phyloP scores from a whole-genome alignment of 2,797 vertebrate species.

The Poeciliopsis infans region DNA sequence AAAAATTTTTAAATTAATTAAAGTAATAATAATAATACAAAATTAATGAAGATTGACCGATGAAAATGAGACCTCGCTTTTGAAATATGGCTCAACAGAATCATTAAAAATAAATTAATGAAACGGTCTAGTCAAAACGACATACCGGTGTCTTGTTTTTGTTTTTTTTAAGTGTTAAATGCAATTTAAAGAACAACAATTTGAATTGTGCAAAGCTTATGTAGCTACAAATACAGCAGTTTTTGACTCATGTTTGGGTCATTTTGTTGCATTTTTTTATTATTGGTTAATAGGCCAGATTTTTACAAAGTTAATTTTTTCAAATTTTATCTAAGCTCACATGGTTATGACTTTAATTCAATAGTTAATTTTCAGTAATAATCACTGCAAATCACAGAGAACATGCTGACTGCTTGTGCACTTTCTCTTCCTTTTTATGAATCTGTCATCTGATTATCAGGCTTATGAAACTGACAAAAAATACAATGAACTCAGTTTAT shows the following conservation, averaged over 20 bases:
- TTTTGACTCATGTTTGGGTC: not conserved
- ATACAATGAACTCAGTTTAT: not conserved
- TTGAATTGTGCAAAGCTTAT: not conserved
- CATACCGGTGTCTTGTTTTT: not conserved
- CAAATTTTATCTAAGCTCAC: not conserved
- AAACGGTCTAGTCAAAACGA: not conserved
- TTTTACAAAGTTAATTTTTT: not conserved
- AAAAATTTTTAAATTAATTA: not conserved
- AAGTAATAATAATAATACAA: not conserved
- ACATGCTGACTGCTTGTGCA: slow-evolving; percentile 17
- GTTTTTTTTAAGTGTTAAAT: not conserved
- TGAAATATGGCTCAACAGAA: not conserved
- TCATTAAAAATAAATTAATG: not conserved
- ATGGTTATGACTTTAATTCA: not conserved
- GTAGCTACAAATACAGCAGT: not conserved
- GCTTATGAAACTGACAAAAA: slow-evolving; percentile 18
- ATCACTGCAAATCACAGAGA: slow-evolving; percentile 23
- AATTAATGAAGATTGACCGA: not conserved
- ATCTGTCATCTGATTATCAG: slow-evolving; percentile 46
- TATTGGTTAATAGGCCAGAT: not conserved
- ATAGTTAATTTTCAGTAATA: not conserved
- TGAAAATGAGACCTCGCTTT: not conserved
- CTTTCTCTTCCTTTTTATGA: slow-evolving; percentile 60
- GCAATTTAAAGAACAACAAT: not conserved
- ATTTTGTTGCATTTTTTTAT: not conserved